These are phyloP conservation scores for Calliphora vicina DNA, from an alignment of 1,140 invertebrate species.

Conservation along the genomic window DNA sequence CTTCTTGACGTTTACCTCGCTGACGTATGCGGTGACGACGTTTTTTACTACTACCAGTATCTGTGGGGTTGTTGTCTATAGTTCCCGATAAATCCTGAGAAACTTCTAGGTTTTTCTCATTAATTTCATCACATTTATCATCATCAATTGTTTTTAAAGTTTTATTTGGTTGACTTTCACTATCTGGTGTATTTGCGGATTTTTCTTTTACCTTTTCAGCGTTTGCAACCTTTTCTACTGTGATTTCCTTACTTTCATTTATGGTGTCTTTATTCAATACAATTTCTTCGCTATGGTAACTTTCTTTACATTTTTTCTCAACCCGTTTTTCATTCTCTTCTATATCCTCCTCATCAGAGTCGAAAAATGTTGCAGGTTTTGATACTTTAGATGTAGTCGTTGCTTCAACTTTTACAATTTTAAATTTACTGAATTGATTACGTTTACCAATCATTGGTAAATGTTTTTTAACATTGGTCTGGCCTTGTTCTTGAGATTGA, in stretches of 20 bases:
- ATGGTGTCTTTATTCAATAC: too few species aligned
- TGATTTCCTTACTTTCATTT: too few species aligned
- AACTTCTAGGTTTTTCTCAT: background rate
- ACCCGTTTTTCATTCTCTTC: conserved; percentile 58
- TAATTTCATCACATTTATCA: background rate
- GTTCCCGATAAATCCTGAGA: background rate
- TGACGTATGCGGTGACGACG: conserved; percentile 51
- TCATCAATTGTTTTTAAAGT: background rate
- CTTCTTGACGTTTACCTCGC: conserved; percentile 59
- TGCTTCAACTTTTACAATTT: conserved; percentile 44
- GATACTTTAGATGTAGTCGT: conserved; percentile 15
- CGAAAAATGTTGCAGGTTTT: conserved; percentile 45
- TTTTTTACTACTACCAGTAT: conserved; percentile 33
- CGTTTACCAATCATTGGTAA: conserved; percentile 60
- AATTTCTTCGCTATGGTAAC: too few species aligned
- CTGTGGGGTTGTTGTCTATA: background rate
- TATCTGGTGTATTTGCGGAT: conserved; percentile 39
- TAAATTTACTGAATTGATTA: conserved; percentile 61
- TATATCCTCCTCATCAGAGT: conserved; percentile 58
- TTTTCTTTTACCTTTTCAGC: conserved; percentile 56
- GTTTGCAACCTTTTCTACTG: background rate
- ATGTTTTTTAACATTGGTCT: conserved; percentile 43
- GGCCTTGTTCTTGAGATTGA: background rate
- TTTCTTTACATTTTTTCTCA: conserved; percentile 36
- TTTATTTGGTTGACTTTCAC: conserved; percentile 45